Evolutionary conservation across 2,797 vertebrate species (phyloP), one percentile per base, ranked within the genome.

Genomic region (Cossypha heuglini): DNA sequence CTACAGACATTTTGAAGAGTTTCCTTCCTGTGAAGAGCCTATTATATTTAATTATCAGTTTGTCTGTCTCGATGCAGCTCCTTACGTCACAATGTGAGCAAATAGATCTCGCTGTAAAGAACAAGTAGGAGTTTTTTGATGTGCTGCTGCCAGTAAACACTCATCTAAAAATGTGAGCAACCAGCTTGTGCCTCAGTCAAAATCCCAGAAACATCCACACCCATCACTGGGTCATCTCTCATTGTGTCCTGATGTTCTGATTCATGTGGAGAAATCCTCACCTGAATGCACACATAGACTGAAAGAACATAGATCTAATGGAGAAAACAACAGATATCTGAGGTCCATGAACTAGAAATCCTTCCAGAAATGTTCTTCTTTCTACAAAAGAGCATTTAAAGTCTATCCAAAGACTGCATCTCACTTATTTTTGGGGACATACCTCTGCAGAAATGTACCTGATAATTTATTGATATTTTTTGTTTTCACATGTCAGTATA

Each of bases 241-340:
- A 1, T 52, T 11, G 11, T 6, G 37, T 38, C 16, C 33, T 11
- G n/a, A 2, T 4, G 1, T 8, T 29, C 33, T 16, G 31, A 26
- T 3, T 9, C 1, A 11, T 5, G 1, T 3, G 26, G 35, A 37
- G 28, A 85, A 82, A 38, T 26, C 68, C 78, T 35, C 57, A 25
- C 8, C 8, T 17, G 10, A 52, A 64, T 9, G 20, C 40, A 45
- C 25, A 26, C 42, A 24, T 3, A 16, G 35, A 5, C 55, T 52
- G 78, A 51, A 69, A n/a, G 6, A 55, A 13, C 28, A 20, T 2
- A 5, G 16, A 17, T 28, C 22, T 24, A 5, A 24, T 42, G 33
- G 51, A 13, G 9, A 10, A n/a, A 86, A 61, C 2, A 0, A 10
- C 19, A 51, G 2, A 24, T 25, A 21, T 16, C 13, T 13, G 31